Evolutionary conservation across 2,797 vertebrate species (phyloP), one percentile per base, ranked within the genome.

Genomic region (Sebastes hopkinsi): DNA sequence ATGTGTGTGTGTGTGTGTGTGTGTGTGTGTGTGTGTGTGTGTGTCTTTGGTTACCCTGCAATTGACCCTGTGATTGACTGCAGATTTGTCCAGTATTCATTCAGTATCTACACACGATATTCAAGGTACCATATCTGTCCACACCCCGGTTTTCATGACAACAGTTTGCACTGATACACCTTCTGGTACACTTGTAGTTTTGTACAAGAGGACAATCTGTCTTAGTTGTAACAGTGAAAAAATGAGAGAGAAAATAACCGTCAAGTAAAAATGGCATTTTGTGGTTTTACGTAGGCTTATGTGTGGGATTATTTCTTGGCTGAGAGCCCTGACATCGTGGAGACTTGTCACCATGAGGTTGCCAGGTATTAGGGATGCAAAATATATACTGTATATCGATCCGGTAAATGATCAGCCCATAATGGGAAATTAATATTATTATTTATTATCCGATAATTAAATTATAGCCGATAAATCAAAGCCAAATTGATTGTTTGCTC

Each of bases 131-230:
- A 14, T 27, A 62, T 62, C 42, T 36, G 29, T 23, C 22, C 42
- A 52, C 10, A 0, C 0, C 11, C 22, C 0, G 9, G 0, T 52
- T 62, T 34, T 52, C 29, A 25, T 16, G n/a, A 6, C 46, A 20
- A 25, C 32, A 10, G 54, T 36, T 34, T 34, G 10, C 22, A 0
- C 30, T 30, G n/a, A 36, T 13, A 13, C 25, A 36, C 46, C 46
- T 61, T 61, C 50, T 0, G 18, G 22, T 12, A 34, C 46, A 54
- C 3, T 18, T 20, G 0, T 16, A 1, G 0, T 3, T 36, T 16
- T 25, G 13, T 16, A 16, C 1, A 38, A 18, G 23, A 12, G 32
- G 20, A 62, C 32, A 0, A 38, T 0, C 14, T 59, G 0, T 71
- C 34, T 29, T 65, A 14, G n/a, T n/a, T 1, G 27, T 16, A 25